A percentile compares a stretch with the other conserved stretches of the same genome.
Evolutionary conservation across 2,888 invertebrate genomes (phyloP).

Genomic region (Chorisops tibialis): DNA sequence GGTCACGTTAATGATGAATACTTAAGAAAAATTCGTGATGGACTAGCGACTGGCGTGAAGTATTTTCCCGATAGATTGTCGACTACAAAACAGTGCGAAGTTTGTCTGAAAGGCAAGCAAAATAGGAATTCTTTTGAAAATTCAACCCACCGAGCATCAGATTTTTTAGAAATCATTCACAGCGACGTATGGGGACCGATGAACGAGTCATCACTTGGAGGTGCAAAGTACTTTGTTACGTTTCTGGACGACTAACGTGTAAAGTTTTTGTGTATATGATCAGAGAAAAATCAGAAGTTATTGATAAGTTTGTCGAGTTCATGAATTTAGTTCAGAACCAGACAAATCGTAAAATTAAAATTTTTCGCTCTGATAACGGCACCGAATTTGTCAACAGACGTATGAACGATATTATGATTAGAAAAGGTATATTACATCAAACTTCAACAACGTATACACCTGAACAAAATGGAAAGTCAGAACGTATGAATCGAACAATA

Average conservation of each 20-base stretch:
- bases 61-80: too few relatives aligned
- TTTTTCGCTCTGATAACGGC: not conserved
- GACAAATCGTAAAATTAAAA: not conserved
- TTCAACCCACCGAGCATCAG: not conserved
- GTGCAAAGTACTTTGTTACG: too few relatives aligned
- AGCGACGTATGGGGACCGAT: not conserved
- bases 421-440: not conserved
- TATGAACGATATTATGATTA: not conserved
- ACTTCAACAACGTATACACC: not conserved
- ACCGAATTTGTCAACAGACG: not conserved
- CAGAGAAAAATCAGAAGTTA: not conserved
- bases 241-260: not conserved
- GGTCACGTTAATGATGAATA: too few relatives aligned
- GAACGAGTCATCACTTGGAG: too few relatives aligned
- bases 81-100: too few relatives aligned
- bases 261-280: not conserved
- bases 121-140: not conserved
- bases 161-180: not conserved
- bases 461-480: not conserved
- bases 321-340: not conserved
- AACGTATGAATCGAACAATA: conserved; percentile 13
- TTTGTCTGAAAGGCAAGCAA: not conserved
- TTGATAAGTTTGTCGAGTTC: not conserved
- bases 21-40: too few relatives aligned
- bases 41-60: too few relatives aligned